phyloP scores from a whole-genome alignment of 2,888 invertebrate genomes.

The Ethmia dodecea region DNA sequence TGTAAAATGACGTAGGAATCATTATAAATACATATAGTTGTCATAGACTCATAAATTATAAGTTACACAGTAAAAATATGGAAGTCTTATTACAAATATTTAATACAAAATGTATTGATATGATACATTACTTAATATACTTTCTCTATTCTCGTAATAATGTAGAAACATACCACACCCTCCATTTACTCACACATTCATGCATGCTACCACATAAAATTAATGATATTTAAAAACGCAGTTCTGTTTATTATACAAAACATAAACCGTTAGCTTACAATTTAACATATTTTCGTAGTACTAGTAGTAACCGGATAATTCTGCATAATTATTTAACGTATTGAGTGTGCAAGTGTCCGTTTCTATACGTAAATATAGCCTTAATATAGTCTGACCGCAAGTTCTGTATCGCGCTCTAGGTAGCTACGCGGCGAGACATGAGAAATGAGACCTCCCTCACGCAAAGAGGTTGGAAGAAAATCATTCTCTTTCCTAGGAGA shows the following conservation, averaged over 20 bases:
- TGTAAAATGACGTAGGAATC: too few relatives aligned
- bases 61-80: constrained; percentile 15
- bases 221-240: constrained; percentile 42
- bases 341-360: too few relatives aligned
- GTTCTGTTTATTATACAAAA: constrained; percentile 66
- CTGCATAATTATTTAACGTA: too few relatives aligned
- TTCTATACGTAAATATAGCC: too few relatives aligned
- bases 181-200: constrained; percentile 28
- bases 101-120: constrained; percentile 45
- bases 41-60: constrained; percentile 5
- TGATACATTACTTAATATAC: constrained; percentile 38
- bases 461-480: too few relatives aligned
- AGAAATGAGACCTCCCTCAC: too few relatives aligned
- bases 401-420: too few relatives aligned
- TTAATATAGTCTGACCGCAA: too few relatives aligned
- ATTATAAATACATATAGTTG: too few relatives aligned
- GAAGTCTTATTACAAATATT: constrained; percentile 36
- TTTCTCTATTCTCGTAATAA: constrained; percentile 25
- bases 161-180: constrained; percentile 36
- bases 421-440: too few relatives aligned
- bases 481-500: too few relatives aligned
- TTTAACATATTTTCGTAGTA: constrained; percentile 27
- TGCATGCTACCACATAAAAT: constrained; percentile 33
- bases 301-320: constrained; percentile 35
- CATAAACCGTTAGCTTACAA: constrained; percentile 50